A percentile compares a stretch with the other conserved stretches of the same genome.
Conservation (phyloP, 2,797 vertebrate species). For the Denticeps clupeoides region DNA sequence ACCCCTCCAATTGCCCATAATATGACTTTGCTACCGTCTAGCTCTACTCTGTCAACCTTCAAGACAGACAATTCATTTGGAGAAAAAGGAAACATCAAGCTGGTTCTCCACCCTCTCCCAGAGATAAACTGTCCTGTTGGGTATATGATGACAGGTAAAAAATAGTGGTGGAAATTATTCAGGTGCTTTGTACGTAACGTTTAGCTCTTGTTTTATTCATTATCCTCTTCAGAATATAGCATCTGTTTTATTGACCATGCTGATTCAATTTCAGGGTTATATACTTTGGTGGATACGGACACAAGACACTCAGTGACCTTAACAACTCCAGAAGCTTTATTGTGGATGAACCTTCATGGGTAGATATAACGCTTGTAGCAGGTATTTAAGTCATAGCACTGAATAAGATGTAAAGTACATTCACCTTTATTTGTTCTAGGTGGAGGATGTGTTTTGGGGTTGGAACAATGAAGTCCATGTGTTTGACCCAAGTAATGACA, state of each 20-base stretch:
- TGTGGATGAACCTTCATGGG: constrained; percentile 85
- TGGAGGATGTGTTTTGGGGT: constrained; percentile 80
- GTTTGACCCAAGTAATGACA: constrained; percentile 69
- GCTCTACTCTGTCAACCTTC: constrained; percentile 80
- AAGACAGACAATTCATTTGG: constrained; percentile 71
- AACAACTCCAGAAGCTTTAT: constrained; percentile 69
- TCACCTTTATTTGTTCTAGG: constrained; percentile 56
- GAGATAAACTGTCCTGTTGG: constrained; percentile 94
- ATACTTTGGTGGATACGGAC: constrained; percentile 92
- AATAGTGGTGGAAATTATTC: neutral
- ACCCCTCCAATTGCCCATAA: neutral
- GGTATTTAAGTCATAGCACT: neutral
- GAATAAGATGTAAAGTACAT: neutral
- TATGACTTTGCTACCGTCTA: constrained; percentile 47
- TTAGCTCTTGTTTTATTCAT: neutral
- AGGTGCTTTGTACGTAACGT: neutral
- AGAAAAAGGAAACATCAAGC: constrained; percentile 61
- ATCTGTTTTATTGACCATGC: neutral
- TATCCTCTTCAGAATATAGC: neutral
- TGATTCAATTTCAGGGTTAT: constrained; percentile 59
- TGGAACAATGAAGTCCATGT: constrained; percentile 91
- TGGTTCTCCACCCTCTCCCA: constrained; percentile 74
- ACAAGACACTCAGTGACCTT: constrained; percentile 69
- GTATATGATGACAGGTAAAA: constrained; percentile 62
- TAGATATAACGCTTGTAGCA: constrained; percentile 46